Percentiles rank a stretch among this genome's conserved stretches.
These are phyloP conservation scores for Diadumene lineata DNA, from an alignment of 92 coral and sea anemone species.

Conservation along the genomic window DNA sequence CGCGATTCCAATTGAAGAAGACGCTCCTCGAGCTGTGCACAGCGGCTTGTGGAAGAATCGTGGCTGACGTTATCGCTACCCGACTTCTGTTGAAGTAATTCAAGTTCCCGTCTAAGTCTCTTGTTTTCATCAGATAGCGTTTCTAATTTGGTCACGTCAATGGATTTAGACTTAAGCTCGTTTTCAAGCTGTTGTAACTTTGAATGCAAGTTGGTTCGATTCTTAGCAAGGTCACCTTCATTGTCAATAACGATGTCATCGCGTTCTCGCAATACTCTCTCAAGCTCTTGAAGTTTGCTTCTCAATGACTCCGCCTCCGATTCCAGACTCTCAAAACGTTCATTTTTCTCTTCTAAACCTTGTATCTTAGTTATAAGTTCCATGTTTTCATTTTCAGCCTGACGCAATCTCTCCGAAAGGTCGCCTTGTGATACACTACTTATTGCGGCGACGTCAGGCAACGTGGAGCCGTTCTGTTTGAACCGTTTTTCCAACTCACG, in stretches of 20 bases:
- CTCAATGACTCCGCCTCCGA: constrained; percentile 17
- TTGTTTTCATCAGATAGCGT: constrained; percentile 23
- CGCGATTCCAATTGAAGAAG: constrained; percentile 56
- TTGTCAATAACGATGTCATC: constrained; percentile 6
- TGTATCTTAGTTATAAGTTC: constrained; percentile 42
- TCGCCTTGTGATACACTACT: constrained; percentile 12
- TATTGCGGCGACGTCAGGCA: not conserved
- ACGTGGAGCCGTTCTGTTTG: constrained; percentile 18
- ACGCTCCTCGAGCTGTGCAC: constrained; percentile 65
- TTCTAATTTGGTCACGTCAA: constrained; percentile 8
- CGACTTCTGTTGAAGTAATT: constrained; percentile 49
- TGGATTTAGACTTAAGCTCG: constrained; percentile 14
- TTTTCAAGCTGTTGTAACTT: constrained; percentile 56
- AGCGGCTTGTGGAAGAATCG: constrained; percentile 49
- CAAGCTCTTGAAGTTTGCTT: constrained; percentile 52
- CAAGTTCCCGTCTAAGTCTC: constrained; percentile 37
- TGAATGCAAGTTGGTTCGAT: constrained; percentile 27
- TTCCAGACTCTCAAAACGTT: constrained; percentile 2
- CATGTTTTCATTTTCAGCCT: constrained; percentile 40
- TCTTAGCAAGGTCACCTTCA: constrained; percentile 33
- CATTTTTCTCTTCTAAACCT: constrained; percentile 48
- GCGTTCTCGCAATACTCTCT: constrained; percentile 39
- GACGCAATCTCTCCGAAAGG: constrained; percentile 41
- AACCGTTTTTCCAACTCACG: constrained; percentile 39
- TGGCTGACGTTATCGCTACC: constrained; percentile 47